These are phyloP conservation scores for Aphaenogaster floridana DNA, from an alignment of 1,140 invertebrate genomes.

Conservation along the genomic window DNA sequence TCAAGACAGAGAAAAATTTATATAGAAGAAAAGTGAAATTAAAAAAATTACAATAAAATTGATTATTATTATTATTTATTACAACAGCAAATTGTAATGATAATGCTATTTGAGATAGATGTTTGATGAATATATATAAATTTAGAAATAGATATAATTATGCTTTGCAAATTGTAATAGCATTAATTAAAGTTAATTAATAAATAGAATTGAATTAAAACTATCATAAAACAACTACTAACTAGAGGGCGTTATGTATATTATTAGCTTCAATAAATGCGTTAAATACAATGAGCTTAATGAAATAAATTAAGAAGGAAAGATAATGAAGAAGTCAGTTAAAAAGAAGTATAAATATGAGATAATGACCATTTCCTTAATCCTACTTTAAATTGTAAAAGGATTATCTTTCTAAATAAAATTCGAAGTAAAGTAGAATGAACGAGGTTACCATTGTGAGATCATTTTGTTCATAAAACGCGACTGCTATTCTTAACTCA, in stretches of 20 bases:
- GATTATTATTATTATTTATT: too few species aligned
- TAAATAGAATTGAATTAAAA: not conserved
- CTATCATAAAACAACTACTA: not conserved
- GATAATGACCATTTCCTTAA: slow-evolving; percentile 7
- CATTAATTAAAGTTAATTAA: slow-evolving; percentile 1
- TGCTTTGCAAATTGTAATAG: not conserved
- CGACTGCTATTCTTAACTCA: not conserved
- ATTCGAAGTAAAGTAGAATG: not conserved
- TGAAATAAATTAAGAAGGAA: not conserved
- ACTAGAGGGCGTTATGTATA: not conserved
- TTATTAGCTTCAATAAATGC: slow-evolving; percentile 6
- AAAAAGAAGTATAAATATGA: not conserved
- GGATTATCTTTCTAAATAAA: slow-evolving; percentile 10
- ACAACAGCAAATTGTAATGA: not conserved
- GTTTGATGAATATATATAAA: not conserved
- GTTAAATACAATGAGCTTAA: not conserved
- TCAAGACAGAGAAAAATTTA: slow-evolving; percentile 4
- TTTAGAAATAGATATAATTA: not conserved
- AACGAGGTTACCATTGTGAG: not conserved
- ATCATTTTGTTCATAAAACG: slow-evolving; percentile 17
- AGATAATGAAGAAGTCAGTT: not conserved
- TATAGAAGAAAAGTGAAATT: not conserved
- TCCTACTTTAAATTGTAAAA: not conserved
- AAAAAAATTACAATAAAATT: not conserved
- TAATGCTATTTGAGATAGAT: not conserved